Evolutionary conservation across 2,797 vertebrate genomes (phyloP).

Genomic region (Falco columbarius): DNA sequence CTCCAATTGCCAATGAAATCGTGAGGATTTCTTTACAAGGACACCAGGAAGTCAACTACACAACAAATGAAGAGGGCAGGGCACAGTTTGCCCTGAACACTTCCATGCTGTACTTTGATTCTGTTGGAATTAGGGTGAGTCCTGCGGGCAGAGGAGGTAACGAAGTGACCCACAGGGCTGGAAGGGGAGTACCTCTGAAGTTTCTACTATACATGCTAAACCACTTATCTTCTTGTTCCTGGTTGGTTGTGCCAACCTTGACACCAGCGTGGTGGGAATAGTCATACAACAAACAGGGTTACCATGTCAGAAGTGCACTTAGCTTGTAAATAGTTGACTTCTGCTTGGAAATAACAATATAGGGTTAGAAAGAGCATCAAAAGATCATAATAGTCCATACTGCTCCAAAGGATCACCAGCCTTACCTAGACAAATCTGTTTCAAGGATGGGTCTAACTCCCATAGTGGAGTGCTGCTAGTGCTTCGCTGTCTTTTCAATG

Average conservation of each 20-base stretch:
- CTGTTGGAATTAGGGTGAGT: slow-evolving; percentile 66
- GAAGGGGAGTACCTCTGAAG: neutral
- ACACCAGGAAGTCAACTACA: neutral
- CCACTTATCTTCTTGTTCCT: neutral
- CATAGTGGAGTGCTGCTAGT: neutral
- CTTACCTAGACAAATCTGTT: neutral
- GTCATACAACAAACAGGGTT: neutral
- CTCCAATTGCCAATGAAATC: slow-evolving; percentile 19
- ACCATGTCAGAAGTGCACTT: neutral
- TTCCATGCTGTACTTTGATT: rapidly evolving
- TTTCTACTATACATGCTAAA: neutral
- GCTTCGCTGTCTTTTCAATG: neutral
- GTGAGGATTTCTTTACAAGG: slow-evolving; percentile 42
- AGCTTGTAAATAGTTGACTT: neutral
- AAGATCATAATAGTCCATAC: neutral
- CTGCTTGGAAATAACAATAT: neutral
- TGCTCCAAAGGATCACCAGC: neutral
- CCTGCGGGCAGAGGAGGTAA: neutral
- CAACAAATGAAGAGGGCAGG: slow-evolving; percentile 52
- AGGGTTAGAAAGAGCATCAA: neutral
- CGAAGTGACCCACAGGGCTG: neutral
- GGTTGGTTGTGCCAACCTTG: neutral
- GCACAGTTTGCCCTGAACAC: slow-evolving; percentile 69
- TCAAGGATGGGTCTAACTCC: neutral
- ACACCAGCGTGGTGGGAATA: neutral